Evolutionary conservation across 2,113 vertebrate genomes (phyloP).

Genomic region (Taxidea taxus): DNA sequence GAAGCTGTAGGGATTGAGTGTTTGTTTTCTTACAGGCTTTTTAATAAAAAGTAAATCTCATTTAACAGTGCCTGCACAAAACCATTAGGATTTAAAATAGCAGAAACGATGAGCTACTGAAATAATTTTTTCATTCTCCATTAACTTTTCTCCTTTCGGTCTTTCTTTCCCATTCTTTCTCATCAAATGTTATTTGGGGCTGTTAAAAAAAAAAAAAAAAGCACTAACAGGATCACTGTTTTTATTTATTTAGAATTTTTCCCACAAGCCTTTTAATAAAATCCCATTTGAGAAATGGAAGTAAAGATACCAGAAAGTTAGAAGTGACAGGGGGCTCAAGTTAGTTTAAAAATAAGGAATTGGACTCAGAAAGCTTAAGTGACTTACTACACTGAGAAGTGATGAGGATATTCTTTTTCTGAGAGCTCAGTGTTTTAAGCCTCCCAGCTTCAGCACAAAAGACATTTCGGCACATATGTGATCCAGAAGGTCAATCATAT

Average conservation of each 20-base stretch:
- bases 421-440: slow-evolving; percentile 60
- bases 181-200: background rate
- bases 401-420: background rate
- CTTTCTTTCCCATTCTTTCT: background rate
- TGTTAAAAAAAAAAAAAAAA: background rate
- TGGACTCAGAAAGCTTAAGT: slow-evolving; percentile 24
- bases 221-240: background rate
- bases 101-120: slow-evolving; percentile 22
- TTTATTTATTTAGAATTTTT: slow-evolving; percentile 44
- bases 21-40: background rate
- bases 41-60: slow-evolving; percentile 50
- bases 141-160: slow-evolving; percentile 29
- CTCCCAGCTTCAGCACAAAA: slow-evolving; percentile 60
- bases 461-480: slow-evolving; percentile 65
- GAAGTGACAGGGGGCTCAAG: background rate
- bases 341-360: slow-evolving; percentile 28
- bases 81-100: slow-evolving; percentile 47
- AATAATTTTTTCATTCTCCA: slow-evolving; percentile 37
- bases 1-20: background rate
- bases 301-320: background rate
- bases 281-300: background rate
- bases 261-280: background rate
- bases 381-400: slow-evolving; percentile 18
- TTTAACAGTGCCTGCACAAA: slow-evolving; percentile 47
- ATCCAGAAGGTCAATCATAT: slow-evolving; percentile 71